These are phyloP conservation scores for Dromococcyx pavoninus DNA, from an alignment of 2,797 vertebrate genomes.

Conservation along the genomic window DNA sequence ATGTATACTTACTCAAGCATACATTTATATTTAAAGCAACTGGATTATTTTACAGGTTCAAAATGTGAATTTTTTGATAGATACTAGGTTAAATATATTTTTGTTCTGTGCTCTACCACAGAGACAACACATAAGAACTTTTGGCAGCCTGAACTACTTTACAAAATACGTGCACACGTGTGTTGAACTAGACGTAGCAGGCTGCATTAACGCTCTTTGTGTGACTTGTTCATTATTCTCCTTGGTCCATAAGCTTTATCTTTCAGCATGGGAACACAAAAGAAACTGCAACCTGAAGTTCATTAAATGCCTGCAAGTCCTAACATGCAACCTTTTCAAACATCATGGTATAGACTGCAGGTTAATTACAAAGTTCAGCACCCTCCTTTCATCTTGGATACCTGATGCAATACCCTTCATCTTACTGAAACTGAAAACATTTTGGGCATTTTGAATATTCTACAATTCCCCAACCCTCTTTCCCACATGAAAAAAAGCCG, in stretches of 20 bases:
- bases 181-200: neutral
- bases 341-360: neutral
- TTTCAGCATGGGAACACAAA: neutral
- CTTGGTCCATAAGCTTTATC: neutral
- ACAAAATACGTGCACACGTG: neutral
- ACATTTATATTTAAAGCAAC: neutral
- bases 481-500: neutral
- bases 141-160: neutral
- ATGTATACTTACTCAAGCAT: neutral
- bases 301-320: neutral
- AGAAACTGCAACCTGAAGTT: neutral
- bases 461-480: neutral
- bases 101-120: neutral
- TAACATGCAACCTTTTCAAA: neutral
- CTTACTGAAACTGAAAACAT: neutral
- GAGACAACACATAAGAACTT: neutral
- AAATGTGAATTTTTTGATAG: neutral
- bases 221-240: neutral
- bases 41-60: neutral
- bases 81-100: fast-evolving
- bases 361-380: neutral
- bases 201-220: neutral
- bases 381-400: neutral
- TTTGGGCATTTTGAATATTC: neutral
- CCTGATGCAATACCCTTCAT: neutral